Base-by-base conservation (phyloP, 2,888 invertebrate species). In the Cataglyphis cursor region DNA sequence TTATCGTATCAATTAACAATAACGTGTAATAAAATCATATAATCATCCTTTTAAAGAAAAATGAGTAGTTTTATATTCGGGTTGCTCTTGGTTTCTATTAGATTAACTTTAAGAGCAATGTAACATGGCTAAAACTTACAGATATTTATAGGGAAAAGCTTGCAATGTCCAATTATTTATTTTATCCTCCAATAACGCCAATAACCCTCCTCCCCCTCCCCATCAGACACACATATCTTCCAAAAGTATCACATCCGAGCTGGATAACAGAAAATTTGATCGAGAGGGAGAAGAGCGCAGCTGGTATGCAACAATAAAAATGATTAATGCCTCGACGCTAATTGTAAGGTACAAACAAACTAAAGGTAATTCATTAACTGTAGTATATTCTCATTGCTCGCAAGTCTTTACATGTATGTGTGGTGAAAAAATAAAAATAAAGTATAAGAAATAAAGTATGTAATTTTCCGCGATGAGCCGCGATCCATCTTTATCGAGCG, bases 321-420 rank as follows among this genome's bases (percentile, higher is more conserved):
- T 75, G 75, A 75, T 75, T 64, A 75, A 64, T 64, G 62, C 5
- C 35, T 31, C 64, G 21, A 24, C 35, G 48, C 3, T 75, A 75
- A 75, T 75, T 64, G 35, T 31, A 74, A 61, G 31, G 15, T 61
- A 74, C 59, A 59, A 18, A 18, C 15, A 41, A 73, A 73, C 28
- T 28, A 18, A 64, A 35, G 21, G 48, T 64, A 75, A 75, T 75
- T 75, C 35, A 75, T 75, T 75, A 75, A 35, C 12, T 35, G 48
- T 51, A 44, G 31, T 18, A 21, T 18, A 10, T 41, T 72, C 6
- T 73, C 59, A 38, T n/a, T 5, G 9, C 41, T 35, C 31, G 61
- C 73, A 21, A 18, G 61, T n/a, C 41, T 38, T 2, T 6, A 5
- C 9, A 9, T 8, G 38, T 41, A 0, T 41, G 3, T 3, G 41